Base-by-base conservation (phyloP, 2,888 invertebrate species). In the Phlogophora meticulosa region DNA sequence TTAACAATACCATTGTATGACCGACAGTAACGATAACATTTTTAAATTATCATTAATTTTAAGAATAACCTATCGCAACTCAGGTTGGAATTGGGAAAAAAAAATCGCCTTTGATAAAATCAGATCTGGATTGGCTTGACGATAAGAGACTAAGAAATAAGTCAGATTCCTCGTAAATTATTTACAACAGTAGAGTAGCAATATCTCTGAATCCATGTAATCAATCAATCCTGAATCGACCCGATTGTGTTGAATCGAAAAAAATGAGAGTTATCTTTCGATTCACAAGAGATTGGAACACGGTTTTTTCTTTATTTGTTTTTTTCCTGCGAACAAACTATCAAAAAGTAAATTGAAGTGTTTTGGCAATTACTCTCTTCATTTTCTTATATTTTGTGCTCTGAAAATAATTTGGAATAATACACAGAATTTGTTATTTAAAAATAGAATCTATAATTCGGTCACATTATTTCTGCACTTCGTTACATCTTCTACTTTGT, bases 191-290 rank as follows among this genome's bases (percentile, higher is more conserved):
- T n/a, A 20, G 34, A 13, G n/a, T n/a, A 45, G n/a, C 17, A 22
- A 71, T 49, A 36, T 63, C 45, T 73, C n/a, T 20, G 9, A 38
- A 40, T 62, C 38, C 38, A 17, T 45, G 17, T 46, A 46, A 68
- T 68, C 73, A 73, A 72, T 68, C 72, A 68, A 45, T 24, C 45
- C 32, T 10, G 36, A 45, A 38, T 40, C 2, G 38, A 52, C 20
- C 24, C 24, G 13, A 40, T 38, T 34, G 32, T 40, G 4, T 38
- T 5, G 49, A 45, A n/a, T 22, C 20, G 9, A 32, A 48, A 38
- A 48, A 49, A 43, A n/a, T n/a, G 11, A 20, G 49, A 40, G 22
- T 1, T 22, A 34, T 51, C 32, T 45, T 63, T 51, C 28, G 20
- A 24, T 38, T 51, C 32, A 7, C 10, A 32, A 32, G 20, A 38